phyloP scores from a whole-genome alignment of 2,113 vertebrate genomes.

The Heterochromis multidens region DNA sequence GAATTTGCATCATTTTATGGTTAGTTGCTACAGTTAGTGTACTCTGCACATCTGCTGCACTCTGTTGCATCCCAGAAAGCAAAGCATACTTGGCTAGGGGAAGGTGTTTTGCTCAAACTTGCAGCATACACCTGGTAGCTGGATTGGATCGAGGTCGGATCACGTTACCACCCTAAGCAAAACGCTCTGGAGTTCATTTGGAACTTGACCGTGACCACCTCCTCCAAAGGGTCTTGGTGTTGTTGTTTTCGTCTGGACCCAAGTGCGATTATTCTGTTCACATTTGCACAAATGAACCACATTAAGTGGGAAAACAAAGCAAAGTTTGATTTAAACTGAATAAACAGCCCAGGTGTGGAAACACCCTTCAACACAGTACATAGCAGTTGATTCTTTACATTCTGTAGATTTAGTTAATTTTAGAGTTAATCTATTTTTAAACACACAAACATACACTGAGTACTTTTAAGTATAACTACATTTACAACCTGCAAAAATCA shows the following conservation, averaged over 20 bases:
- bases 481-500: neutral
- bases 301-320: too few species aligned
- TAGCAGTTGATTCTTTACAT: too few species aligned
- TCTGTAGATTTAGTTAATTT: neutral
- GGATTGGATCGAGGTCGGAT: neutral
- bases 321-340: neutral
- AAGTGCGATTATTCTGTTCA: too few species aligned
- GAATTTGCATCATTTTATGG: too few species aligned
- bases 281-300: too few species aligned
- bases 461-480: neutral
- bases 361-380: too few species aligned
- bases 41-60: neutral
- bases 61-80: neutral
- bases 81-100: accelerated
- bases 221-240: neutral
- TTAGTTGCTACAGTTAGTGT: neutral
- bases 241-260: neutral
- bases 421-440: neutral
- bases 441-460: neutral
- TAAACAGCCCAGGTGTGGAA: too few species aligned
- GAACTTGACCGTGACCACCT: too few species aligned
- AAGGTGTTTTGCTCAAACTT: neutral
- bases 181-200: neutral
- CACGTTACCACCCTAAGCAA: neutral
- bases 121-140: neutral